Evolutionary conservation across 1,140 invertebrate genomes (phyloP), one percentile per base, ranked within the genome.

Genomic region (Tetranychus cinnabarinus): DNA sequence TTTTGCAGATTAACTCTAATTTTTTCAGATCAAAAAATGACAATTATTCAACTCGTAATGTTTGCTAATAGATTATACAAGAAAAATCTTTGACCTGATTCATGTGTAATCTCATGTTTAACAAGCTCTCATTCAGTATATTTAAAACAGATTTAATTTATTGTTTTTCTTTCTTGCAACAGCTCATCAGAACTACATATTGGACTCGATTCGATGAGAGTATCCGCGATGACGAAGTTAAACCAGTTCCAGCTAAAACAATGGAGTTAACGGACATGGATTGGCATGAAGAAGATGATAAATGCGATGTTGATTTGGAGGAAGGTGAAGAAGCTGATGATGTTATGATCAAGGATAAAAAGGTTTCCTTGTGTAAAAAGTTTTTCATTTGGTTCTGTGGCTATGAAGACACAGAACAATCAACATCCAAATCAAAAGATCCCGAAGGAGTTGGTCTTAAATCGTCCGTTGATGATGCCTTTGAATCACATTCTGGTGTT

Each of bases 181-280:
- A 67, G 66, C 59, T 67, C 1, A 64, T 67, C 45, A 39, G 66
- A 56, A 67, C 66, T 4, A 67, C 66, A 0, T 67, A 65, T 50
- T 67, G 64, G 63, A 65, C 66, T 36, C 50, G 66, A 37, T 65
- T 63, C 54, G 63, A 65, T 56, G 54, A 45, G 12, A 45, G 47
- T 35, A 58, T 61, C 3, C 59, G 66, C 31, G 50, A 60, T 12
- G 66, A 67, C 55, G 66, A 67, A 12, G 62, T 36, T 35, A 56
- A 66, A n/a, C n/a, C 50, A 13, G 50, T 33, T 31, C n/a, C 50
- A 52, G 13, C n/a, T 2, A 52, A 52, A 52, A 33, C 50, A 23
- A 52, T 52, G 13, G n/a, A 52, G 23, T 8, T 52, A 33, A 52
- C 31, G 12, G 50, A 52, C n/a, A 7, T n/a, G 13, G 31, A 23